Percentiles rank a stretch among this genome's conserved stretches.
Conservation (phyloP, 2,888 invertebrate species). For the Dasysyrphus tricinctus region DNA sequence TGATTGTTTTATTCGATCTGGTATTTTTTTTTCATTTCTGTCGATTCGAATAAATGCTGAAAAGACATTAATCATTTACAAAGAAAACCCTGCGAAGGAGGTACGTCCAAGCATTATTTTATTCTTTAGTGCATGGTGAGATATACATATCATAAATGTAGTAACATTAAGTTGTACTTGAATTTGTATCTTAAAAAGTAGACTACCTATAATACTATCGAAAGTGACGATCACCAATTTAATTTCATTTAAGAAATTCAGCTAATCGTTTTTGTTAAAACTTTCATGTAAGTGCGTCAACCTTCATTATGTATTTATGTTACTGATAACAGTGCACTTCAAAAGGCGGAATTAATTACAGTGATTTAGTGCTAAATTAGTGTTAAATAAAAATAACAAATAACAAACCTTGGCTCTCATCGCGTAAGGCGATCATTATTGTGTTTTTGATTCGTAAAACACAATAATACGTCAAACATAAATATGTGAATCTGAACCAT, state of each 20-base stretch:
- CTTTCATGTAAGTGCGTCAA: neutral
- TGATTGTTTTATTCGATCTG: conserved; percentile 55
- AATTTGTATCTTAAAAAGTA: neutral
- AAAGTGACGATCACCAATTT: neutral
- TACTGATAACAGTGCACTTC: neutral
- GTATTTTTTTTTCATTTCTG: conserved; percentile 25
- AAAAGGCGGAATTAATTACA: no score
- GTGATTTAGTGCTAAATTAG: neutral
- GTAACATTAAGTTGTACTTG: neutral
- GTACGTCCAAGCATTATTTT: neutral
- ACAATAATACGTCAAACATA: no score
- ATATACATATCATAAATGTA: neutral
- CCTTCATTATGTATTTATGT: neutral
- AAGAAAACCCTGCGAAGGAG: conserved; percentile 27
- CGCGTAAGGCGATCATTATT: no score
- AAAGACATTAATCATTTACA: conserved; percentile 48
- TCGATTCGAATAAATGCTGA: conserved; percentile 7
- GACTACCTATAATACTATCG: neutral
- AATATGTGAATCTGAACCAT: no score
- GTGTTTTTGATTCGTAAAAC: no score
- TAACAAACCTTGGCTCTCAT: no score
- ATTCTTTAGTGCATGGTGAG: neutral
- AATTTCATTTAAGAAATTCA: neutral
- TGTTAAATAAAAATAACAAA: neutral
- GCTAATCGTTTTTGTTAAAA: no score